Conservation (phyloP, 1,140 invertebrate genomes). For the Lerema accius region DNA sequence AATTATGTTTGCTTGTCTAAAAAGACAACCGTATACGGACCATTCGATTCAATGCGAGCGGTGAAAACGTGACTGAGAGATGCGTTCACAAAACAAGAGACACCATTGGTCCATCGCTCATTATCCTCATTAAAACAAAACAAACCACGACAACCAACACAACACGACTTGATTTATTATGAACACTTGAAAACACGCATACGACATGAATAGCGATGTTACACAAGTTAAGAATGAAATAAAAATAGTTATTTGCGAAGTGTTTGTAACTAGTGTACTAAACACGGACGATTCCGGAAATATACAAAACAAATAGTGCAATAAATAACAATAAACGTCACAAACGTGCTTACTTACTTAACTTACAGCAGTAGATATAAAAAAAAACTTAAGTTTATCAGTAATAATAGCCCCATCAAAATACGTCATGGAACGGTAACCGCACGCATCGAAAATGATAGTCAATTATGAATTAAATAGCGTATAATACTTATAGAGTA, state of each 20-base stretch:
- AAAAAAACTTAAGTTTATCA: not conserved
- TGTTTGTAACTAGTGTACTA: too few species aligned
- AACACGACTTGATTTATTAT: slow-evolving; percentile 28
- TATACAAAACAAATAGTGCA: too few species aligned
- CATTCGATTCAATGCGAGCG: slow-evolving; percentile 37
- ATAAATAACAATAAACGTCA: too few species aligned
- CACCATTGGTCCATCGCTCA: slow-evolving; percentile 32
- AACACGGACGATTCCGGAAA: too few species aligned
- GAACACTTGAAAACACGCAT: slow-evolving; percentile 27
- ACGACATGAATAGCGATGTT: not conserved
- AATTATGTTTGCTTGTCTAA: slow-evolving; percentile 8
- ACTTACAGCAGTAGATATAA: too few species aligned
- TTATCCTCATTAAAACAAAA: slow-evolving; percentile 32
- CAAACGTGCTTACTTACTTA: too few species aligned
- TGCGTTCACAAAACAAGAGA: slow-evolving; percentile 31
- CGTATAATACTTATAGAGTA: slow-evolving; percentile 12
- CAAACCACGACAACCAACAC: slow-evolving; percentile 29
- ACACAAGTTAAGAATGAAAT: slow-evolving; percentile 10
- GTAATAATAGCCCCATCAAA: slow-evolving; percentile 1
- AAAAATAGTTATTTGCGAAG: too few species aligned
- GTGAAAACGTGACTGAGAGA: slow-evolving; percentile 43
- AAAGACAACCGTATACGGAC: slow-evolving; percentile 1
- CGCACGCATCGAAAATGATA: slow-evolving; percentile 40
- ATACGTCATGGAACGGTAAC: slow-evolving; percentile 29
- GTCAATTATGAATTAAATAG: slow-evolving; percentile 39